Percentiles rank a stretch among this genome's conserved stretches.
These are phyloP conservation scores for Argyresthia albistria DNA, from an alignment of 2,888 invertebrate species.

Conservation along the genomic window DNA sequence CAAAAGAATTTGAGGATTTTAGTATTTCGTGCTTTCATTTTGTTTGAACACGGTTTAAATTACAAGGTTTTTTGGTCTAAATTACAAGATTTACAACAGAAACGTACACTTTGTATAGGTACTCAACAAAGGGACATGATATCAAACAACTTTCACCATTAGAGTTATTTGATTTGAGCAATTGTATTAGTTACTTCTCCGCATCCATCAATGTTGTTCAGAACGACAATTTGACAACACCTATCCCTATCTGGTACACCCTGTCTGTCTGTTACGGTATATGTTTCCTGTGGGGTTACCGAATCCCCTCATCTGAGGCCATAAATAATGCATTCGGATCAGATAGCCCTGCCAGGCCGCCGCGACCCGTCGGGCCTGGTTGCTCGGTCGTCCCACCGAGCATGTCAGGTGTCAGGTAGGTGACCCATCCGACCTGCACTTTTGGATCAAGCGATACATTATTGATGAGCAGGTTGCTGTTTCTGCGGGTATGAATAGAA, in stretches of 20 bases:
- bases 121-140: no score
- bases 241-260: no score
- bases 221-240: no score
- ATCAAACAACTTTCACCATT: no score
- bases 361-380: conserved; percentile 19
- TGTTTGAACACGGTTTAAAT: neutral
- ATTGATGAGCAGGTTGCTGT: neutral
- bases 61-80: no score
- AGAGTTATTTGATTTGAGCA: no score
- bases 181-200: no score
- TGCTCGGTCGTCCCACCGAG: conserved; percentile 22
- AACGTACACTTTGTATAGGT: no score
- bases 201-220: no score
- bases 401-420: conserved; percentile 24
- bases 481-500: neutral
- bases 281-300: neutral
- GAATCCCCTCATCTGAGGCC: conserved; percentile 6
- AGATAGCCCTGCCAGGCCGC: conserved; percentile 22
- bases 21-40: neutral
- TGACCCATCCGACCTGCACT: conserved; percentile 16
- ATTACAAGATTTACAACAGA: no score
- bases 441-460: conserved; percentile 17
- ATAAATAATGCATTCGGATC: conserved; percentile 43
- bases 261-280: neutral
- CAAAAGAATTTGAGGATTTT: neutral